These are phyloP conservation scores for Microctonus hyperodae DNA, from an alignment of 2,888 invertebrate genomes.

Conservation along the genomic window DNA sequence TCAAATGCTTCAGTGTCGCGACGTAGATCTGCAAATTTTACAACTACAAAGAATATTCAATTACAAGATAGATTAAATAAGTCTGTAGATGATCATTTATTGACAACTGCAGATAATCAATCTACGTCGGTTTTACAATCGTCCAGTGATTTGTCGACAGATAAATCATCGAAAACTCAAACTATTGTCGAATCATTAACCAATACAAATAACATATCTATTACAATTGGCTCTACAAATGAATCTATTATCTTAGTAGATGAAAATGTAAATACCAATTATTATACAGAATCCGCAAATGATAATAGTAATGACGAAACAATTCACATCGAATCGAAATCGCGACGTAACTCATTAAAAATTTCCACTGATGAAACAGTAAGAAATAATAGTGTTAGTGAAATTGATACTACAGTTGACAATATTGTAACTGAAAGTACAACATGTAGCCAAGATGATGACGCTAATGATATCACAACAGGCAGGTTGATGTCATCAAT, in stretches of 20 bases:
- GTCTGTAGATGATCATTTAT: not conserved
- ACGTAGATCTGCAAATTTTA: conserved; percentile 25
- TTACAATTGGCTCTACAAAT: not conserved
- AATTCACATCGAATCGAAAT: not conserved
- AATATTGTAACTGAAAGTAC: not conserved
- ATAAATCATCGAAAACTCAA: not conserved
- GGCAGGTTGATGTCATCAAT: not conserved
- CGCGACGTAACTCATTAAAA: not conserved
- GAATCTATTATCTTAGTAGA: not conserved
- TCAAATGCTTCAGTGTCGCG: conserved; percentile 5
- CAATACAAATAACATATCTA: not conserved
- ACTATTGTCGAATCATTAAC: not conserved
- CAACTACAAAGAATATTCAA: not conserved
- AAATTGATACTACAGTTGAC: conserved; percentile 16
- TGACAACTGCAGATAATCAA: not conserved
- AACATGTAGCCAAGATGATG: not conserved
- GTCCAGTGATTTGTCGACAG: not conserved
- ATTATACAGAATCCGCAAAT: not conserved
- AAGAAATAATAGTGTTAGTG: conserved; percentile 25
- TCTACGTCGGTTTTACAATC: not conserved
- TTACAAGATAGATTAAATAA: not conserved
- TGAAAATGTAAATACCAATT: not conserved
- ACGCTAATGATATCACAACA: not conserved
- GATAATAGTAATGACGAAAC: not conserved
- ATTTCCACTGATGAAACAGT: conserved; percentile 15